phyloP scores from a whole-genome alignment of 2,797 vertebrate species.

The Malurus splendens region DNA sequence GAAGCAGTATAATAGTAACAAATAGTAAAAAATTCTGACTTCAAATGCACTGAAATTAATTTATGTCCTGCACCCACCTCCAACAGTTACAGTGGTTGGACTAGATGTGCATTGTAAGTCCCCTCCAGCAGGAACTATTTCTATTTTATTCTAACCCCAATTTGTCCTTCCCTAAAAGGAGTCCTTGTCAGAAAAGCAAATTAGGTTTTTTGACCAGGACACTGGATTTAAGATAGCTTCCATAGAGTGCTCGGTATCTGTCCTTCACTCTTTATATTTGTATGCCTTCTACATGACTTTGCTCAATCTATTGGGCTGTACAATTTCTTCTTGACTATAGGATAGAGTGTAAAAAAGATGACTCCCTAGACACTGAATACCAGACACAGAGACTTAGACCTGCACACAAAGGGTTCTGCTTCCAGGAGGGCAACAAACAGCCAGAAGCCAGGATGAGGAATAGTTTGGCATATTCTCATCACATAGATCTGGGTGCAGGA shows the following conservation, averaged over 20 bases:
- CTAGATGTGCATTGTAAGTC: neutral
- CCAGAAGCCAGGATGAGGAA: neutral
- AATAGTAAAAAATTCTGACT: neutral
- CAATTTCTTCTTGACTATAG: neutral
- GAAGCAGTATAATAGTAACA: neutral
- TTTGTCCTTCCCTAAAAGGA: neutral
- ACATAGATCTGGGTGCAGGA: accelerated
- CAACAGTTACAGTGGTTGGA: neutral
- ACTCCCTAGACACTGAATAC: neutral
- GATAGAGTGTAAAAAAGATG: neutral
- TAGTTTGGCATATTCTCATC: accelerated
- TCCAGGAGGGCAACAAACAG: neutral
- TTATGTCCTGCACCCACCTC: neutral
- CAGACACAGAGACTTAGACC: neutral
- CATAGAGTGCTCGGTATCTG: accelerated
- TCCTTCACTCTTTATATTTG: neutral
- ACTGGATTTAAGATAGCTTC: neutral
- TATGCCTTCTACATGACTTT: neutral
- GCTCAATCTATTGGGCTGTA: neutral
- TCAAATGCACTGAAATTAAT: neutral
- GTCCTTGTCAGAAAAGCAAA: neutral
- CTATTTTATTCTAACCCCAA: neutral
- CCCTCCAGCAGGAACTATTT: neutral
- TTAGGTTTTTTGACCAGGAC: neutral
- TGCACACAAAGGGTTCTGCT: accelerated